A percentile compares a stretch with the other conserved stretches of the same genome.
These are phyloP conservation scores for Netelia fuscicornis DNA, from an alignment of 2,888 invertebrate genomes.

Conservation along the genomic window DNA sequence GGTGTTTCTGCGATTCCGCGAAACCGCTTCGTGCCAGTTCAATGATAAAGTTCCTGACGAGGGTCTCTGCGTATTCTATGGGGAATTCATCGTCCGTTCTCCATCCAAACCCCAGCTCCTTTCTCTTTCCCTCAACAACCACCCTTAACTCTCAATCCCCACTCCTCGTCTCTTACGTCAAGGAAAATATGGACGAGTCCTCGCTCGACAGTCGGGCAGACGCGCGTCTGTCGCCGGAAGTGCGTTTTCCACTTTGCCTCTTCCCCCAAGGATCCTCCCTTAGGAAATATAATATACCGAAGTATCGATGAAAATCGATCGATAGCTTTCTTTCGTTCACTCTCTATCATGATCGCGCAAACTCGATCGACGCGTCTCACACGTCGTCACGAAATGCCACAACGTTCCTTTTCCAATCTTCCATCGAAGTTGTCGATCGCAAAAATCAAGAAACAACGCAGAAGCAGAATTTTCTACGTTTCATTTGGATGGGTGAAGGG, in stretches of 20 bases:
- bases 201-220: not conserved
- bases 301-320: constrained; percentile 37
- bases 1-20: constrained; percentile 29
- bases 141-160: not conserved
- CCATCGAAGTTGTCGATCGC: not conserved
- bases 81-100: constrained; percentile 64
- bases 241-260: constrained; percentile 42
- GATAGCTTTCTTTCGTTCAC: constrained; percentile 5
- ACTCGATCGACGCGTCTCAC: too few relatives aligned
- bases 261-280: not conserved
- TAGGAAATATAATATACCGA: not conserved
- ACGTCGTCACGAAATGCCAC: not conserved
- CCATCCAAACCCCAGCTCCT: not conserved
- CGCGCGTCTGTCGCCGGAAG: constrained; percentile 18
- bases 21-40: constrained; percentile 50
- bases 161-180: not conserved
- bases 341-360: not conserved
- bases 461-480: constrained; percentile 13
- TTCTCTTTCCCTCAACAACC: not conserved
- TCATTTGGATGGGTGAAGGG: not conserved
- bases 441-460: constrained; percentile 8
- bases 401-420: not conserved
- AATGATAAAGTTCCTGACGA: constrained; percentile 74
- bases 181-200: not conserved
- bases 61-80: constrained; percentile 64